Percentiles rank a stretch among this genome's conserved stretches.
Conservation (phyloP, 2,888 invertebrate species). For the Drosophila buzzatii region DNA sequence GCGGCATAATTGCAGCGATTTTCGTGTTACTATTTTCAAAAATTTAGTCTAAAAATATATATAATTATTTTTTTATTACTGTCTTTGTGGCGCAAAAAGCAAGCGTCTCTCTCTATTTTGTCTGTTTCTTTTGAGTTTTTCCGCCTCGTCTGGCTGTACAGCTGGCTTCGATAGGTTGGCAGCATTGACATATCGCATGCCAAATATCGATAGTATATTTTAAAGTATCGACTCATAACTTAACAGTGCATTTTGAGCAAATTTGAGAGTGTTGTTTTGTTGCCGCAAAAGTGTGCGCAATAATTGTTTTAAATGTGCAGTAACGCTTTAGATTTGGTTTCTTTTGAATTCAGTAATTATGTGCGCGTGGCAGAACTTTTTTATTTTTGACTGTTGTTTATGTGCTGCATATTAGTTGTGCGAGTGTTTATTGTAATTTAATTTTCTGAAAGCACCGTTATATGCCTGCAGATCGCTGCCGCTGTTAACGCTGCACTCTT, state of each 20-base stretch:
- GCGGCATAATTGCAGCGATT: slow-evolving; percentile 77
- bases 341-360: not conserved
- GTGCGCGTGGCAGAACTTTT: no score
- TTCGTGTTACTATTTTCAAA: slow-evolving; percentile 3
- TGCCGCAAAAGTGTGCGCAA: not conserved
- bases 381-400: not conserved
- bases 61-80: slow-evolving; percentile 2
- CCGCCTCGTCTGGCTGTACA: slow-evolving; percentile 57
- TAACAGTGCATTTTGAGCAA: slow-evolving; percentile 7
- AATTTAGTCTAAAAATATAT: slow-evolving; percentile 5
- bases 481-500: not conserved
- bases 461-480: not conserved
- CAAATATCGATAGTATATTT: slow-evolving; percentile 10
- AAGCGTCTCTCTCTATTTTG: slow-evolving; percentile 30
- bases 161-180: slow-evolving; percentile 53
- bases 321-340: not conserved
- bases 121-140: slow-evolving; percentile 57
- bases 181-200: not conserved
- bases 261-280: not conserved
- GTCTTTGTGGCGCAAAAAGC: slow-evolving; percentile 12
- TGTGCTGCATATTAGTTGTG: not conserved
- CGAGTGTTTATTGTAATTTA: no score
- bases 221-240: not conserved
- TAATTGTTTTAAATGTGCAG: not conserved
- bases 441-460: not conserved